Base-by-base conservation (phyloP, 2,888 invertebrate genomes). In the Notodonta ziczac region DNA sequence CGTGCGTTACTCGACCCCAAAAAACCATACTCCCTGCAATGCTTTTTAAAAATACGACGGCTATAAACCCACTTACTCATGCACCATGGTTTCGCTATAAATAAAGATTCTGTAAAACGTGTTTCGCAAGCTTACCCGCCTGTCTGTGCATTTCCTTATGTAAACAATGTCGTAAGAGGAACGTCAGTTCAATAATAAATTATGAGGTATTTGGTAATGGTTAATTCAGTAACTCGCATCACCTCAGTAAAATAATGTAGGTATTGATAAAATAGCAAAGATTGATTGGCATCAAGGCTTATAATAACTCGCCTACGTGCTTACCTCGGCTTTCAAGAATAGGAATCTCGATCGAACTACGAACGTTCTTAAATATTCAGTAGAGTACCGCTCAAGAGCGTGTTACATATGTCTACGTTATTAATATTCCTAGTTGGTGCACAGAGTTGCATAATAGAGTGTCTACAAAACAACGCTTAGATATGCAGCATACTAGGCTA, bases 121-220 rank as follows among this genome's bases (percentile, higher is more conserved):
- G 81, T 89, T 88, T 86, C 84, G 85, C 82, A 87, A 88, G 81
- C 80, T 75, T 72, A 69, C 73, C 65, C 75, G 80, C 79, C 63
- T 70, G 77, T 74, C 73, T 76, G 80, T 76, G 83, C 78, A 83
- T 82, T 87, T 86, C 86, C 87, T 86, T 85, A 81, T 83, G 86
- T 89, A 89, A 88, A 89, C 86, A 88, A 84, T 89, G 87, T 89
- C 84, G 89, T 84, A 88, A 89, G 72, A 76, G 59, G 58, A 74
- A 58, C 67, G 61, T 69, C 66, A 62, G 64, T 64, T 57, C 60
- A 66, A 62, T 63, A 65, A 70, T 73, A 72, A 73, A 73, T 70
- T 71, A 72, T 74, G 66, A 61, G 68, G 65, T 63, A 64, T 73
- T 70, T 71, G 68, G 72, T 67, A 73, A 76, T 73, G 66, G 58